These are phyloP conservation scores for Spodoptera littoralis DNA, from an alignment of 2,888 invertebrate genomes.

Conservation along the genomic window DNA sequence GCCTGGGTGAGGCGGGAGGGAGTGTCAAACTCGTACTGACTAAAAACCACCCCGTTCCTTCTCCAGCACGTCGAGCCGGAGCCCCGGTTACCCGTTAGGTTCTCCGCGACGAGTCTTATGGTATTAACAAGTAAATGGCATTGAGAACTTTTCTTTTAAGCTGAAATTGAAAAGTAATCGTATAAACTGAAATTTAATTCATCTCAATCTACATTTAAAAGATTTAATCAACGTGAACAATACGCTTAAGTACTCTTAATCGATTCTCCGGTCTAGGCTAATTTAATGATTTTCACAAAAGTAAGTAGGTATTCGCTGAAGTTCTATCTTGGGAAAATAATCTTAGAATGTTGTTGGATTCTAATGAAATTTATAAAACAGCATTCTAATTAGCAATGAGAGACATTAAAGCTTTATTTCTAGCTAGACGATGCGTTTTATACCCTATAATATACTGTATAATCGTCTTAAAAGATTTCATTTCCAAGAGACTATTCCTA, in stretches of 20 bases:
- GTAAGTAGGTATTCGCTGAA: constrained; percentile 1
- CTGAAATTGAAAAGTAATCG: too few relatives aligned
- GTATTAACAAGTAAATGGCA: too few relatives aligned
- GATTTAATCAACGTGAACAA: too few relatives aligned
- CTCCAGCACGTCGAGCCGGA: too few relatives aligned
- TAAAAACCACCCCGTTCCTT: too few relatives aligned
- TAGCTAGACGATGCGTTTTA: constrained; percentile 19
- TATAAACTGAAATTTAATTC: too few relatives aligned
- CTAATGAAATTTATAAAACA: constrained; percentile 30
- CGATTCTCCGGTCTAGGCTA: not conserved
- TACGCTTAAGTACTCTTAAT: not conserved
- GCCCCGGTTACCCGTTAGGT: too few relatives aligned
- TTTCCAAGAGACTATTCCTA: constrained; percentile 4
- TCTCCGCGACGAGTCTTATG: too few relatives aligned
- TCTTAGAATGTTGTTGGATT: constrained; percentile 6
- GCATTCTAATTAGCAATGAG: constrained; percentile 35
- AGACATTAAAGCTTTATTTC: constrained; percentile 27
- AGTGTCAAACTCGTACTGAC: too few relatives aligned
- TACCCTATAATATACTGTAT: constrained; percentile 22
- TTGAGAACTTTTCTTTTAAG: too few relatives aligned
- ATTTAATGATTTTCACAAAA: not conserved
- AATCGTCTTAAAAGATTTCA: constrained; percentile 28
- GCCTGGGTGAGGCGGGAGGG: too few relatives aligned
- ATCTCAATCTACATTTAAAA: too few relatives aligned
- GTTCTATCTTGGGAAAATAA: constrained; percentile 8